Base-by-base conservation (phyloP, 64 coral and sea anemone species). In the Dendronephthya gigantea region DNA sequence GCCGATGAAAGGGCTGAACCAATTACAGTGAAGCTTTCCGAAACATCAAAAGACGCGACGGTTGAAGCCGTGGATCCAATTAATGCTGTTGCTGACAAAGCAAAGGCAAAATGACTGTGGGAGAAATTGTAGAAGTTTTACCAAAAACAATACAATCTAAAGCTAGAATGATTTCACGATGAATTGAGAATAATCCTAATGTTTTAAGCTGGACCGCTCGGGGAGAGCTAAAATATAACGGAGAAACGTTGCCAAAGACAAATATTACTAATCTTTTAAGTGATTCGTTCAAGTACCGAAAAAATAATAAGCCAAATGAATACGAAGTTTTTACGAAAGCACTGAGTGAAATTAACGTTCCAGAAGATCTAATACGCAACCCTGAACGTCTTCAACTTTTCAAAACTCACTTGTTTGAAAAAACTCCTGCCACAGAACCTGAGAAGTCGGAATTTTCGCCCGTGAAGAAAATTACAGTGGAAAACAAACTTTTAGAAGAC, bases 101-200 rank as follows among this genome's bases (percentile, higher is more conserved):
- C 47, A 51, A 68, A 22, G 58, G 40, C 56, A 86, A 0, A 68
- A 65, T 84, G 40, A 43, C 30, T 14, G 39, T 68, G 30, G 41
- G 11, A 29, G 41, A 86, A 32, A 68, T 34, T 39, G 84, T 86
- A 25, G 23, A 86, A 39, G n/a, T 85, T 22, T 38, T 85, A 30
- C 49, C 84, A 29, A 85, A 85, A 35, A 65, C 51, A 85, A 48
- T 85, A 85, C 48, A 65, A 85, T 50, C 84, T 59, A 85, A 85
- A 85, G 84, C 84, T 35, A 85, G 36, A 10, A 65, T 62, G 84
- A 65, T 85, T 49, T 85, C 62, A 65, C 16, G 62, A 65, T 30
- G 84, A 85, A 85, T 85, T 50, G 84, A 85, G 11, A 85, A 85
- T 65, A 55, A 50, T 9, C 19, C 19, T 38, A n/a, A 56, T 19